Evolutionary conservation across 2,888 invertebrate genomes (phyloP).

Genomic region (Phanerotoma sp.): DNA sequence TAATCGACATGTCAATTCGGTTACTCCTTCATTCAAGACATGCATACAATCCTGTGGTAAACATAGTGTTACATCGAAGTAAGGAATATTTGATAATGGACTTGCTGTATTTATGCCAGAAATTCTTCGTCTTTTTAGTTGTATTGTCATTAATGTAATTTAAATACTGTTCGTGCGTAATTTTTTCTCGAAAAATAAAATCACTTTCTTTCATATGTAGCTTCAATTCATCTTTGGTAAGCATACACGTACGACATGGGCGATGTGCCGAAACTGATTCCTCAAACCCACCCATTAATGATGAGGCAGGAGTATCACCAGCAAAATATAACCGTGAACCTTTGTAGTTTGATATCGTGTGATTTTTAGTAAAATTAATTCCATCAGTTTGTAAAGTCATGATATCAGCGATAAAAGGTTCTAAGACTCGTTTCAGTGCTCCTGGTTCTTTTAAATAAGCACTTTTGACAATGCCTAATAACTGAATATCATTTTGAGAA

Average conservation of each 20-base stretch:
- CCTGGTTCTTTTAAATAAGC: slow-evolving; percentile 25
- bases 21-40: slow-evolving; percentile 34
- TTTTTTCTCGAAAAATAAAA: slow-evolving; percentile 10
- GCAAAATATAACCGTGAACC: slow-evolving; percentile 32
- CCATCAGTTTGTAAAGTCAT: slow-evolving; percentile 24
- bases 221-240: slow-evolving; percentile 10
- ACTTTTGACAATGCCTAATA: slow-evolving; percentile 29
- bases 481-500: slow-evolving; percentile 24
- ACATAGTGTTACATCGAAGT: slow-evolving; percentile 15
- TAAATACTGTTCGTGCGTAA: slow-evolving; percentile 16
- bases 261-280: slow-evolving; percentile 33
- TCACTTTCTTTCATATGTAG: slow-evolving; percentile 8
- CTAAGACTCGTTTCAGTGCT: slow-evolving; percentile 24
- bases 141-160: too few relatives aligned
- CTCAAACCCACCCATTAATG: slow-evolving; percentile 34
- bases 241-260: slow-evolving; percentile 30
- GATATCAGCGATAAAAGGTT: slow-evolving; percentile 31
- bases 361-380: not conserved
- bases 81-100: slow-evolving; percentile 1
- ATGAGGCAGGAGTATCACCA: slow-evolving; percentile 32
- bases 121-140: slow-evolving; percentile 5
- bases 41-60: slow-evolving; percentile 27
- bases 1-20: slow-evolving; percentile 13
- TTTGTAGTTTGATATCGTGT: slow-evolving; percentile 24
- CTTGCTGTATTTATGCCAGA: slow-evolving; percentile 20